Evolutionary conservation across 2,888 invertebrate genomes (phyloP).

Genomic region (Metellina segmentata): DNA sequence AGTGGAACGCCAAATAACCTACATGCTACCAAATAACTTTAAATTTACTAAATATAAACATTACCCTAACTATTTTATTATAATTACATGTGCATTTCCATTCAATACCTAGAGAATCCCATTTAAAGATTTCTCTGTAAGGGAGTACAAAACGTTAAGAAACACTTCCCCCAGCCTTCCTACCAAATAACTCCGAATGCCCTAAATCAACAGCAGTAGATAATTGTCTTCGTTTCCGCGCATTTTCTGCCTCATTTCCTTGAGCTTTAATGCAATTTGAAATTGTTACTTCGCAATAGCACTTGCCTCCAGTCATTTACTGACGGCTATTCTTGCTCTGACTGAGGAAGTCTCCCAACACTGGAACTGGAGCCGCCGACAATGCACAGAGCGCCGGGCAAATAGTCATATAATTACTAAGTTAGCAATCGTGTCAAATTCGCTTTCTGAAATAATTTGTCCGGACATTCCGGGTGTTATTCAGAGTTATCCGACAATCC

Average conservation of each 20-base stretch:
- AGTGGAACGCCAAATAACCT: no score
- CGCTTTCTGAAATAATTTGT: conserved; percentile 50
- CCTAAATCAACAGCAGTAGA: not conserved
- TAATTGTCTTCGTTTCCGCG: not conserved
- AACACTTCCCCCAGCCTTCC: not conserved
- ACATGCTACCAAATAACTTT: no score
- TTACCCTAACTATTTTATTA: not conserved
- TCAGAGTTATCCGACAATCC: conserved; percentile 32
- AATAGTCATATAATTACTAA: conserved; percentile 42
- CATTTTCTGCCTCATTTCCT: conserved; percentile 1
- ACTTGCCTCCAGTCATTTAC: not conserved
- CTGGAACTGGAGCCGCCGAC: conserved; percentile 2
- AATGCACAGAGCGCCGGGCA: conserved; percentile 16
- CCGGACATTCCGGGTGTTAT: conserved; percentile 34
- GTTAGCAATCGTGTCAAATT: conserved; percentile 44
- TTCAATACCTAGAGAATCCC: not conserved
- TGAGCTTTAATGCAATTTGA: conserved; percentile 1
- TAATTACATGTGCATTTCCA: not conserved
- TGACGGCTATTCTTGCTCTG: not conserved
- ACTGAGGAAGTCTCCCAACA: no score
- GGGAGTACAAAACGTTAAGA: no score
- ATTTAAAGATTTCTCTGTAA: no score
- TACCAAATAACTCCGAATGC: not conserved
- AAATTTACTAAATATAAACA: no score
- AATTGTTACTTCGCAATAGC: not conserved